Evolutionary conservation across 1,140 invertebrate genomes (phyloP), one percentile per base, ranked within the genome.

Genomic region (Neoseiulus cucumeris): DNA sequence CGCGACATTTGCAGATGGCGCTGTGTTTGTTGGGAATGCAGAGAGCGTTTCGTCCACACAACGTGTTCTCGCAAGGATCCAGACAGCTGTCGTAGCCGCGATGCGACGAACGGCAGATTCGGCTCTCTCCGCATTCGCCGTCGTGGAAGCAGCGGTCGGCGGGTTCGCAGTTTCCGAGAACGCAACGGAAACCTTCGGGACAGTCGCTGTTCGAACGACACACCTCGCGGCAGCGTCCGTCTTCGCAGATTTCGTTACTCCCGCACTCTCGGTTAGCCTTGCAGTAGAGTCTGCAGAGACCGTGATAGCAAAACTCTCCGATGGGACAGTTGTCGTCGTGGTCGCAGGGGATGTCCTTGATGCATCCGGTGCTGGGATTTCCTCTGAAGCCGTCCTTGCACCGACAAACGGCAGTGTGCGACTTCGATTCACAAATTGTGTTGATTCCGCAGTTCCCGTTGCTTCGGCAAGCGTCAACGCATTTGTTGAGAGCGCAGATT

Each of bases 401-500:
- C 12, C 47, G 41, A 39, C 70, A 71, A n/a, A 68, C 25, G 4
- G 51, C 51, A 4, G 25, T 59, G 22, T 59, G 51, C 1, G 33
- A 33, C 22, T 59, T 59, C 22, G 51, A 59, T 59, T 59, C 51
- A 20, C 51, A 59, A 20, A 59, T 59, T 12, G 51, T 59, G 33
- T 59, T 59, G 14, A 59, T 59, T 29, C 51, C 51, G 22, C 51
- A 59, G 51, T 59, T 59, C 14, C 51, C 51, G 22, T 59, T 59
- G 51, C 51, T 59, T 2, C 51, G 51, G 72, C 88, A 91, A 0
- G 87, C 84, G 76, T 91, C 82, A 25, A 85, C 78, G 71, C 88
- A 92, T 73, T 85, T 84, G 22, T 85, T 81, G 74, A 85, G 81
- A 20, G 87, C 79, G 70, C 89, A 93, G 5, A 86, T 82, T 73